phyloP scores from a whole-genome alignment of 1,140 invertebrate species.

The Pseudomyrmex dendroicus region DNA sequence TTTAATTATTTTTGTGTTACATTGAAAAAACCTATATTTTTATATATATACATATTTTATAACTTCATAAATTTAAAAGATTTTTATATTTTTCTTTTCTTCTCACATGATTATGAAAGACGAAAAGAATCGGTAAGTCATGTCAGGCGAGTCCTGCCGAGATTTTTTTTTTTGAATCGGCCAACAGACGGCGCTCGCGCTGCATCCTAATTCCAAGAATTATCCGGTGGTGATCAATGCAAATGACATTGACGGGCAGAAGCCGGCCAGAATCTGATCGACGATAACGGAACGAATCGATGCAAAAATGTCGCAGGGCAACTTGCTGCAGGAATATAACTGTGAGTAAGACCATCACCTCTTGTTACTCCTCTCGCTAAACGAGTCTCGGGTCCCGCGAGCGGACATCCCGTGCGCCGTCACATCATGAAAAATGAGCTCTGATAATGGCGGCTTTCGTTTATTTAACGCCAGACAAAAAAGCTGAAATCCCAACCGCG shows the following conservation, averaged over 20 bases:
- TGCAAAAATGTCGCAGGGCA: constrained; percentile 73
- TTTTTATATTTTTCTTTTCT: too few species aligned
- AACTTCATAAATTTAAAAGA: too few species aligned
- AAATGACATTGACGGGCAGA: constrained; percentile 60
- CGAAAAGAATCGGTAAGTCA: too few species aligned
- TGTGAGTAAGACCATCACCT: constrained; percentile 72
- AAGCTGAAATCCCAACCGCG: constrained; percentile 67
- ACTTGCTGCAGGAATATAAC: constrained; percentile 73
- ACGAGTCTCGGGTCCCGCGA: constrained; percentile 13
- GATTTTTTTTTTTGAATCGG: constrained; percentile 1
- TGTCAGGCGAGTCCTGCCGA: constrained; percentile 28
- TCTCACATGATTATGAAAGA: too few species aligned
- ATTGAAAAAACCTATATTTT: too few species aligned
- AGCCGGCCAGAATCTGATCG: constrained; percentile 24
- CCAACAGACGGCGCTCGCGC: constrained; percentile 59
- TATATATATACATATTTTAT: too few species aligned
- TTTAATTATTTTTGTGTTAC: too few species aligned
- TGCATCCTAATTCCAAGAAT: constrained; percentile 3
- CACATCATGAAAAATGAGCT: constrained; percentile 73
- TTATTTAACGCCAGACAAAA: constrained; percentile 77
- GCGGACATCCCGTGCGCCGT: constrained; percentile 30
- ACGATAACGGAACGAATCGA: constrained; percentile 48
- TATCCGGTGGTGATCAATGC: constrained; percentile 58
- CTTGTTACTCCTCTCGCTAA: not conserved
- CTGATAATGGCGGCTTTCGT: constrained; percentile 81